These are phyloP conservation scores for Bradynema listronoti DNA, from an alignment of 1,140 invertebrate genomes.

Conservation along the genomic window DNA sequence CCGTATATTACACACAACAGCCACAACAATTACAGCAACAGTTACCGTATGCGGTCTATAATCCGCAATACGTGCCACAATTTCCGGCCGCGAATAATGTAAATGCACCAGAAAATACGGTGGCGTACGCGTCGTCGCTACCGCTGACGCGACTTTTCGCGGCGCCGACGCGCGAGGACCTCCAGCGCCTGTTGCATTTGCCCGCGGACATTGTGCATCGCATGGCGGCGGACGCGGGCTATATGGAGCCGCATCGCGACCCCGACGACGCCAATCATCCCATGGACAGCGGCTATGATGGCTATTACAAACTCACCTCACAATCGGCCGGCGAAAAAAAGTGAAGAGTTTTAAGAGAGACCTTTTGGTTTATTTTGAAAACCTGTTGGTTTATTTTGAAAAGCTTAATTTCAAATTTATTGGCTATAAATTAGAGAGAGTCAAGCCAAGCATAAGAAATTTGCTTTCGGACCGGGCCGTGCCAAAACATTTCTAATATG, in stretches of 20 bases:
- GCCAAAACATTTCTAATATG: too few relatives aligned
- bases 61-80: neutral
- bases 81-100: neutral
- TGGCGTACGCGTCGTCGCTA: constrained; percentile 3
- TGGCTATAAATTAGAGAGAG: too few relatives aligned
- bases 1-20: neutral
- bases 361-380: too few relatives aligned
- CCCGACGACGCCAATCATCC: too few relatives aligned
- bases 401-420: too few relatives aligned
- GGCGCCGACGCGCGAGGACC: constrained; percentile 23
- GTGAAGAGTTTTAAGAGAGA: too few relatives aligned
- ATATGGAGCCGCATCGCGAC: constrained; percentile 19
- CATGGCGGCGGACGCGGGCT: constrained; percentile 28
- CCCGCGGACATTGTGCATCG: constrained; percentile 34
- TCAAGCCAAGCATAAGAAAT: too few relatives aligned
- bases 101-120: constrained; percentile 5
- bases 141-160: constrained; percentile 18
- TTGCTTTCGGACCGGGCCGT: too few relatives aligned
- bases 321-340: too few relatives aligned
- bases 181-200: constrained; percentile 34
- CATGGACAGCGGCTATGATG: too few relatives aligned
- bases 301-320: too few relatives aligned
- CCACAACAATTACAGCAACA: neutral
- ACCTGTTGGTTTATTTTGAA: too few relatives aligned
- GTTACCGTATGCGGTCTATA: neutral